Evolutionary conservation across 2,888 invertebrate genomes (phyloP).

Genomic region (Gasteruption jaculator): DNA sequence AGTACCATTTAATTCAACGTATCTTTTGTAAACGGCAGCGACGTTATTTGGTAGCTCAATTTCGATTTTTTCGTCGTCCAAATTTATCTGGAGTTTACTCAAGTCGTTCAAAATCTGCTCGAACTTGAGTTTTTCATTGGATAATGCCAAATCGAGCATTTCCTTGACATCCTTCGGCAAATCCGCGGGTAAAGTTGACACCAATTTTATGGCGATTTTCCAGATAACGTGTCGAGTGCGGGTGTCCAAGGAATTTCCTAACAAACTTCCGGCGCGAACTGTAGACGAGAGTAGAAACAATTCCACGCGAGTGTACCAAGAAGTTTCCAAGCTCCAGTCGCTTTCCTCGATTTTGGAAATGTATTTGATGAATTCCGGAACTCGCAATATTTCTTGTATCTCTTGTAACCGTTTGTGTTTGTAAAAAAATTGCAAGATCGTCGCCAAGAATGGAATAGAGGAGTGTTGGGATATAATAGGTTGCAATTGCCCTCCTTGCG

Average conservation of each 20-base stretch:
- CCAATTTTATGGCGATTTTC: slow-evolving; percentile 41
- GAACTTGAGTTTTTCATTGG: slow-evolving; percentile 32
- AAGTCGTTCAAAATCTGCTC: slow-evolving; percentile 30
- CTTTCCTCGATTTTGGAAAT: slow-evolving; percentile 29
- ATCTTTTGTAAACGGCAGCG: slow-evolving; percentile 33
- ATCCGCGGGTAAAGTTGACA: slow-evolving; percentile 43
- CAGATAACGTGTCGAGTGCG: slow-evolving; percentile 28
- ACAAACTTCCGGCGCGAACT: slow-evolving; percentile 29
- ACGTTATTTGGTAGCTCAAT: slow-evolving; percentile 28
- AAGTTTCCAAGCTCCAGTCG: slow-evolving; percentile 41
- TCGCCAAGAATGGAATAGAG: slow-evolving; percentile 51
- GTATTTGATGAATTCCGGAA: slow-evolving; percentile 34
- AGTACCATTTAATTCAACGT: slow-evolving; percentile 28
- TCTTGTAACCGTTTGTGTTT: slow-evolving; percentile 24
- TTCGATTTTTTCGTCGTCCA: slow-evolving; percentile 12
- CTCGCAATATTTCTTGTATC: slow-evolving; percentile 26
- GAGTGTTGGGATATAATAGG: slow-evolving; percentile 52
- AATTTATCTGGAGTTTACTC: slow-evolving; percentile 24
- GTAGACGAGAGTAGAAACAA: slow-evolving; percentile 34
- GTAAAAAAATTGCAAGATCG: slow-evolving; percentile 29
- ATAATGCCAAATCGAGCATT: slow-evolving; percentile 35
- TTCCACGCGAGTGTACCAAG: slow-evolving; percentile 45
- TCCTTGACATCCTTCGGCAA: slow-evolving; percentile 28
- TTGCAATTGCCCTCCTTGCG: slow-evolving; percentile 52
- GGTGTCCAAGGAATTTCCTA: slow-evolving; percentile 22